Conservation (phyloP, 2,113 vertebrate species). For the Lampris megalopsis region DNA sequence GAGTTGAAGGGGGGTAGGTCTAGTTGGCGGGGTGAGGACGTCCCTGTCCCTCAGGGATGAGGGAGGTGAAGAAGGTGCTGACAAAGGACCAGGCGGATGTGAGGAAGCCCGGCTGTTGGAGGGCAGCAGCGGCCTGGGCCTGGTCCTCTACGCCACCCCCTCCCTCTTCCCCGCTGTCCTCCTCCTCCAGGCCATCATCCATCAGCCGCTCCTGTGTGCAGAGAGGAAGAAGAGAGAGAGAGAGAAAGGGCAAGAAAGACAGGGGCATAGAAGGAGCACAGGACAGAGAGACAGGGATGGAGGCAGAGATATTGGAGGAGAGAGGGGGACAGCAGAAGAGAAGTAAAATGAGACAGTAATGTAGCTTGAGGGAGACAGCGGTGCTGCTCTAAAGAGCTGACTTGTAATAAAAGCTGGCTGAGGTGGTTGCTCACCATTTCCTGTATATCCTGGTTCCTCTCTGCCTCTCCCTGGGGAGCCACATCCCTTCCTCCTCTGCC, state of each 20-base stretch:
- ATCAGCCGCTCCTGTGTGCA: conserved; percentile 92
- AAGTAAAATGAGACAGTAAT: too few species aligned
- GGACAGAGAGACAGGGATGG: too few species aligned
- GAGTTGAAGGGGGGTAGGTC: conserved; percentile 15
- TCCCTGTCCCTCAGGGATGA: conserved; percentile 96
- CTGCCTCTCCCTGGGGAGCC: conserved; percentile 84
- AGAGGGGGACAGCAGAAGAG: background rate
- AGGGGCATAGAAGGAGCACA: too few species aligned
- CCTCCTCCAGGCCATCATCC: conserved; percentile 93
- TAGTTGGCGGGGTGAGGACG: conserved; percentile 91
- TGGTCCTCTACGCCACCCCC: conserved; percentile 84
- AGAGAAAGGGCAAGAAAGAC: background rate
- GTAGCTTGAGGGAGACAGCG: background rate
- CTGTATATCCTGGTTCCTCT: conserved; percentile 89
- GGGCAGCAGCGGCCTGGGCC: conserved; percentile 41
- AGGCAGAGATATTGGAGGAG: too few species aligned
- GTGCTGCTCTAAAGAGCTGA: too few species aligned
- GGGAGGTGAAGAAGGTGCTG: conserved; percentile 96
- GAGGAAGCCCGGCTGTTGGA: conserved; percentile 86
- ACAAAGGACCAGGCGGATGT: conserved; percentile 95
- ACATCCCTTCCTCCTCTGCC: conserved; percentile 64
- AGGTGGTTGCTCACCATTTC: conserved; percentile 87
- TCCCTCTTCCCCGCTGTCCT: conserved; percentile 82
- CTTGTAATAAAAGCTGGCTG: background rate
- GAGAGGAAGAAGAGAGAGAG: background rate